Conservation (phyloP, 2,113 vertebrate species). For the Pheucticus melanocephalus region DNA sequence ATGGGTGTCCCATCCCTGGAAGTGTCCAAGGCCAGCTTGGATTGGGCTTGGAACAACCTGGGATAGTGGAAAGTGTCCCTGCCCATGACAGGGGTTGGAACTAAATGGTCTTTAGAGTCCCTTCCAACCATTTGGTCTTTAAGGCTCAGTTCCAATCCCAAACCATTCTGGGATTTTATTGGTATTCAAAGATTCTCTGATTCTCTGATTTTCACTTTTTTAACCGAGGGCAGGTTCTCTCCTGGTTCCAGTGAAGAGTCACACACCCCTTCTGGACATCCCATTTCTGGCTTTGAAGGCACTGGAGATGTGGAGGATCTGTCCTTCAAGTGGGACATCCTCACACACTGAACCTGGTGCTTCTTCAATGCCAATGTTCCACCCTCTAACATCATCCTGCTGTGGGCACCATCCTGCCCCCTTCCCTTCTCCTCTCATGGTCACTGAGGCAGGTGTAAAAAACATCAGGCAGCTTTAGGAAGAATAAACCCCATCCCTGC, state of each 20-base stretch:
- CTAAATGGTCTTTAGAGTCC: neutral
- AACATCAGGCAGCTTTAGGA: neutral
- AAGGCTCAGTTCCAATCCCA: neutral
- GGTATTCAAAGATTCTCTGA: neutral
- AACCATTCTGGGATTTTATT: neutral
- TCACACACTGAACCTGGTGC: neutral
- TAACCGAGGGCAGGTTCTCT: rapidly evolving
- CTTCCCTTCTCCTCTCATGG: neutral
- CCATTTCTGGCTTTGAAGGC: neutral
- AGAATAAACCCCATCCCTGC: neutral
- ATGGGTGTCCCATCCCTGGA: neutral
- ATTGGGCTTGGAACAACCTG: neutral
- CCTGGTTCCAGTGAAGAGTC: neutral
- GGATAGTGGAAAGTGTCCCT: neutral
- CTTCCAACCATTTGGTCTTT: neutral
- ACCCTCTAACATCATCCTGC: rapidly evolving
- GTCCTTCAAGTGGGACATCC: neutral
- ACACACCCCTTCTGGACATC: too few relatives aligned
- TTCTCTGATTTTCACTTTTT: neutral
- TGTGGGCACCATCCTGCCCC: too few relatives aligned
- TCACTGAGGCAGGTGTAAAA: neutral
- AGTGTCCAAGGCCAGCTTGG: neutral
- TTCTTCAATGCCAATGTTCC: neutral
- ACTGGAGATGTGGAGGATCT: neutral
- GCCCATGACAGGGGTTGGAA: neutral